Evolutionary conservation across 2,888 invertebrate species (phyloP), one percentile per base, ranked within the genome.

Genomic region (Psococerastis gibbosa): DNA sequence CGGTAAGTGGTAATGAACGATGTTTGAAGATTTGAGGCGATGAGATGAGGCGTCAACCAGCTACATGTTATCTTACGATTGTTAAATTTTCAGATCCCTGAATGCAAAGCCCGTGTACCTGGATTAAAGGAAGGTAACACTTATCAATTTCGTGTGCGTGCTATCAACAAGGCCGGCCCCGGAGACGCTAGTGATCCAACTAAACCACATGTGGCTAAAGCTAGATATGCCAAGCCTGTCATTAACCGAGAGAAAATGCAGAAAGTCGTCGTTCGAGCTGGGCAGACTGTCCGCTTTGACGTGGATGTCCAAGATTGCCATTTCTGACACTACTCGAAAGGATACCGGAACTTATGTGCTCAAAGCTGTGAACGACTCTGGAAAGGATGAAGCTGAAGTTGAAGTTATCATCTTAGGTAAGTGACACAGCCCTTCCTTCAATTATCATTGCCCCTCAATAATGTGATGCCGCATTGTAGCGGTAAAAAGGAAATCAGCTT

Each of bases 231-330:
- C 59, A 89, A 92, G 62, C 98, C 98, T 38, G 71, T 73, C 53
- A 97, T 98, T 60, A 92, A 95, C 62, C 79, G 94, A 47, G 89
- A 91, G 51, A 91, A 92, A 65, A 70, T 95, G 61, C 78, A 83
- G 48, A 78, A 81, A 2, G 69, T 91, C 0, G 82, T 83, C 56
- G 79, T 95, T 3, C 79, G 92, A 52, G 88, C 89, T 17, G 92
- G 95, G 1, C 81, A 88, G 56, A 68, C 78, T 8, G 80, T 95
- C 53, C 88, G 83, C 55, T 71, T 95, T 54, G 91, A 92, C 58
- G 89, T 97, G 2, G 88, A 92, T 60, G 83, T 92, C 52, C 80
- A 83, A 59, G 57, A 62, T 98, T 16, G 72, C 75, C 23, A 64
- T 95, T 51, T 73, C 74, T 33, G 82, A 88, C 49, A 78, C 91